Percentiles rank a stretch among this genome's conserved stretches.
Evolutionary conservation across 2,888 invertebrate genomes (phyloP).

Genomic region (Cybosia mesomella): DNA sequence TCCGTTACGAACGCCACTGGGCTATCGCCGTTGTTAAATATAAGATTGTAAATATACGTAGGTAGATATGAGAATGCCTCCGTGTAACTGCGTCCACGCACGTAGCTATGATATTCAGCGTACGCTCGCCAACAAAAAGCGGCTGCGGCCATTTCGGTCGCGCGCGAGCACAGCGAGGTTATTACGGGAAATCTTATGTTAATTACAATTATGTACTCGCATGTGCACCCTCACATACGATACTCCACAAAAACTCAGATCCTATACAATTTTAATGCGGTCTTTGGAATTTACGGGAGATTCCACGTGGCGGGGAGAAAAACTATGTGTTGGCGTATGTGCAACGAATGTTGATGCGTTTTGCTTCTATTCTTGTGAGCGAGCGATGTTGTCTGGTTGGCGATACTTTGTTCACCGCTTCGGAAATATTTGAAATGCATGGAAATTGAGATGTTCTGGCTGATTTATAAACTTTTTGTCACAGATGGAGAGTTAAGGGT

Average conservation of each 20-base stretch:
- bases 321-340: conserved; percentile 67
- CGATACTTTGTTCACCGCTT: conserved; percentile 15
- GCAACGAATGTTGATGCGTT: conserved; percentile 71
- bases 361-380: conserved; percentile 36
- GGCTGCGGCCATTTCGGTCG: conserved; percentile 73
- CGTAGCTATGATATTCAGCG: conserved; percentile 83
- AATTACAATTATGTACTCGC: conserved; percentile 72
- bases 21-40: background rate
- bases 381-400: conserved; percentile 9
- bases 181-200: conserved; percentile 85
- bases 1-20: too few species aligned
- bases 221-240: conserved; percentile 65
- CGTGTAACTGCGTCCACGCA: conserved; percentile 63
- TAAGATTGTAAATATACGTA: background rate
- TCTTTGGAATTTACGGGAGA: conserved; percentile 80
- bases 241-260: conserved; percentile 71
- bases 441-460: conserved; percentile 17
- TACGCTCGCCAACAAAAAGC: conserved; percentile 77
- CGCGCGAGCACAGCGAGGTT: conserved; percentile 73
- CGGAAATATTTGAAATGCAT: conserved; percentile 14
- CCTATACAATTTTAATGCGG: conserved; percentile 84
- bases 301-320: conserved; percentile 68
- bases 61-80: conserved; percentile 67
- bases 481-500: background rate
- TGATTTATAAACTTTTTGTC: conserved; percentile 10